Evolutionary conservation across 2,113 vertebrate species (phyloP), one percentile per base, ranked within the genome.

Genomic region (Gallinago undulata): DNA sequence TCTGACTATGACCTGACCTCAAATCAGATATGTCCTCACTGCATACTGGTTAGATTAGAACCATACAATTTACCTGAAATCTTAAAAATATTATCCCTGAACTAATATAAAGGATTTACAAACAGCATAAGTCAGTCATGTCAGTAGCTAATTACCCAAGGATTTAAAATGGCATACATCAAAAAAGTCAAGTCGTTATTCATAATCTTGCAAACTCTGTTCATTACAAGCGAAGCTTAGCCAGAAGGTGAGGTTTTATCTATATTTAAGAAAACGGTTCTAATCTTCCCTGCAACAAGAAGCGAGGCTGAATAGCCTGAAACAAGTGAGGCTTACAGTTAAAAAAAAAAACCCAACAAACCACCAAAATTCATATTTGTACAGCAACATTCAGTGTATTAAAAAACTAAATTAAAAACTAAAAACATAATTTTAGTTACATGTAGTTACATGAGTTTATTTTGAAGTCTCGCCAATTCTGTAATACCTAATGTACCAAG

Each of bases 391-490:
- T 12, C n/a, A 80, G 47, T 70, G 60, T 55, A 80, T 84, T 93
- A 93, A 88, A 95, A 92, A 47, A 83, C 50, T 77, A 86, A 92
- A 90, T 86, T 80, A 90, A 96, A 96, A 92, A 66, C 51, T 80
- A 77, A 87, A 93, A 77, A 37, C 55, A 56, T 79, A 70, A 90
- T 81, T 97, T 96, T 80, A 80, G 79, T 77, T 88, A 59, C 75
- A 77, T 80, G 85, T 41, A 88, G 67, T 92, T 88, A 97, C 63
- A 84, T 22, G 64, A 84, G 72, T 89, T 94, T 88, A 92, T 93
- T 94, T 86, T 96, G 91, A 90, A 90, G 41, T 77, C 83, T 43
- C 23, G 64, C 67, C 76, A 88, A 51, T 73, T 94, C 68, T 77
- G 72, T 31, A 84, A 84, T 70, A 78, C 55, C 90, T 87, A 94